Percentiles rank a stretch among this genome's conserved stretches.
Conservation (phyloP, 2,888 invertebrate species). For the Phaonia tiefii region DNA sequence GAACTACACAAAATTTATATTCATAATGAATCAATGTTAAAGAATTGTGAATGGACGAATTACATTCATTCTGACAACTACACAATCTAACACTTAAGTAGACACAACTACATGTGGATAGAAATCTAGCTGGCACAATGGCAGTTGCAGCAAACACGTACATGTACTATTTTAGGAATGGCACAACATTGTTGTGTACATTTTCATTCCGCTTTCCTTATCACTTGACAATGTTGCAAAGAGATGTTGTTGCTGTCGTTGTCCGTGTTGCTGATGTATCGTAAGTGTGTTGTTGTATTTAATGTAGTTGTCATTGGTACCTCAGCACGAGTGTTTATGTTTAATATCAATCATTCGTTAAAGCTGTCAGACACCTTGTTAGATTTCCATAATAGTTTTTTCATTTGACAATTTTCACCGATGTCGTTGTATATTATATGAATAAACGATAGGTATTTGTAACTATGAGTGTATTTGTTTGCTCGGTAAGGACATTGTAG, state of each 20-base stretch:
- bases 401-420: no score
- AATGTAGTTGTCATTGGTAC: slow-evolving; percentile 7
- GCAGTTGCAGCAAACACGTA: not conserved
- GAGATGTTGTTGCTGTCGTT: slow-evolving; percentile 12
- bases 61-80: not conserved
- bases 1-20: slow-evolving; percentile 19
- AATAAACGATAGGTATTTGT: no score
- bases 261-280: not conserved
- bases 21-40: slow-evolving; percentile 21
- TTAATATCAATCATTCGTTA: slow-evolving; percentile 65
- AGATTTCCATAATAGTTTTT: slow-evolving; percentile 46
- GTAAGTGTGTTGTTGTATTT: slow-evolving; percentile 1
- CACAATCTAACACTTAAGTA: not conserved
- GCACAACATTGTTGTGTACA: slow-evolving; percentile 6
- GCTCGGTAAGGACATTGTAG: no score
- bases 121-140: not conserved
- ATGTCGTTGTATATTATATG: no score
- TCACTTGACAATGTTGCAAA: slow-evolving; percentile 40
- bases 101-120: not conserved
- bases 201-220: slow-evolving; percentile 12
- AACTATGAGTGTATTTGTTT: no score
- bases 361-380: slow-evolving; percentile 63
- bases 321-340: slow-evolving; percentile 42
- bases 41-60: not conserved
- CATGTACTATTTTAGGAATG: no score